Conservation (phyloP, 2,888 invertebrate species). For the Thumatha senex region DNA sequence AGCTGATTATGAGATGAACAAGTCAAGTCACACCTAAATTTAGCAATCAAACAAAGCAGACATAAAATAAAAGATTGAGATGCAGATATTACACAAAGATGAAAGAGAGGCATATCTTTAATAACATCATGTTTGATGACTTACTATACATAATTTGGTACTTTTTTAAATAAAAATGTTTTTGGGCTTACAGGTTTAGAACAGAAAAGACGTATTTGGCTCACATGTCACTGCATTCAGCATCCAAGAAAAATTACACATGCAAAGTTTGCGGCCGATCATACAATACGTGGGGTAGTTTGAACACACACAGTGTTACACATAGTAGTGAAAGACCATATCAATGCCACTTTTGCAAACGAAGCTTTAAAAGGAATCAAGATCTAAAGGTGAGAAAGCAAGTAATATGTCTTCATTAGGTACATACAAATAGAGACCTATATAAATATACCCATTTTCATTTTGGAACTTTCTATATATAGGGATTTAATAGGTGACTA, state of each 20-base stretch:
- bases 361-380: conserved; percentile 89
- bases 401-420: no score
- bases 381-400: conserved; percentile 84
- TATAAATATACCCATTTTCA: no score
- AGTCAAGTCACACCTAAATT: no score
- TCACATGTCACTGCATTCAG: conserved; percentile 79
- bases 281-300: conserved; percentile 86
- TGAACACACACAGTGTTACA: conserved; percentile 87
- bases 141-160: no score
- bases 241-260: conserved; percentile 46
- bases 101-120: no score
- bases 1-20: no score
- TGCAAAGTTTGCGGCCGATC: conserved; percentile 88
- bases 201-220: conserved; percentile 85
- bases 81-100: background rate
- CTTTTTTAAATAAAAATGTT: no score
- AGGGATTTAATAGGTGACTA: no score
- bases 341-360: conserved; percentile 87
- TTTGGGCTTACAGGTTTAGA: conserved; percentile 81
- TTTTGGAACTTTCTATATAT: no score
- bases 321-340: conserved; percentile 88
- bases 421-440: no score
- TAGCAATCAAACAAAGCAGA: no score
- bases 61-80: background rate
- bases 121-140: background rate